Base-by-base conservation (phyloP, 2,797 vertebrate genomes). In the Gymnoscopelus microlampas region DNA sequence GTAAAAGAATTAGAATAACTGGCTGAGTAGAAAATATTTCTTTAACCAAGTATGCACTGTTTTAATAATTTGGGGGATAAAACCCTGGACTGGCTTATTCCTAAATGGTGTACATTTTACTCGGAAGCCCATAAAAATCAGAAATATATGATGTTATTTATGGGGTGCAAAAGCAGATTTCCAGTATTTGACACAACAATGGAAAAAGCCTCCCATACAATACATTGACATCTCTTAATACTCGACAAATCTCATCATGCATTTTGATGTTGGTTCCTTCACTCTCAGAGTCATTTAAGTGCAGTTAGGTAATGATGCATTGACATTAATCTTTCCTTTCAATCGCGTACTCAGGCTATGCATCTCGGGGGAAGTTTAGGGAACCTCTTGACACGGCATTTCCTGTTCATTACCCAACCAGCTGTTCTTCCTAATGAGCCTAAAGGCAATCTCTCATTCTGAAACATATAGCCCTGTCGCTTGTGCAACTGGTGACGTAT, bases 381-480 rank as follows among this genome's bases (percentile, higher is more conserved):
- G 83, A 94, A 94, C 92, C 92, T 94, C 89, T 90, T 94, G 94
- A 93, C 92, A 93, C 56, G 66, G 80, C 74, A 87, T 93, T 95
- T 94, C 93, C 93, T 93, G 91, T 94, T 94, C 94, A 94, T 94
- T 94, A 95, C 92, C 90, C 91, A 92, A 94, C 90, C 94, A 94
- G 94, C 92, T 95, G 94, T 91, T 94, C 91, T 90, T 91, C 83
- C 92, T 94, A 94, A 94, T 94, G 91, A 94, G 93, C 92, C 91
- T 85, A 85, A 89, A 91, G 91, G 90, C 91, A 92, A 86, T 91
- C 79, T 88, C 80, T 93, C 89, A 91, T 88, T 84, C 78, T 87
- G 82, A 79, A 87, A 87, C 84, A 80, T 91, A 83, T 71, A 88
- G 83, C 73, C 73, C 76, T 73, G 76, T 80, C 83, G 88, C 77